phyloP scores from a whole-genome alignment of 1,140 invertebrate genomes.

The Alviniconcha marisindica region DNA sequence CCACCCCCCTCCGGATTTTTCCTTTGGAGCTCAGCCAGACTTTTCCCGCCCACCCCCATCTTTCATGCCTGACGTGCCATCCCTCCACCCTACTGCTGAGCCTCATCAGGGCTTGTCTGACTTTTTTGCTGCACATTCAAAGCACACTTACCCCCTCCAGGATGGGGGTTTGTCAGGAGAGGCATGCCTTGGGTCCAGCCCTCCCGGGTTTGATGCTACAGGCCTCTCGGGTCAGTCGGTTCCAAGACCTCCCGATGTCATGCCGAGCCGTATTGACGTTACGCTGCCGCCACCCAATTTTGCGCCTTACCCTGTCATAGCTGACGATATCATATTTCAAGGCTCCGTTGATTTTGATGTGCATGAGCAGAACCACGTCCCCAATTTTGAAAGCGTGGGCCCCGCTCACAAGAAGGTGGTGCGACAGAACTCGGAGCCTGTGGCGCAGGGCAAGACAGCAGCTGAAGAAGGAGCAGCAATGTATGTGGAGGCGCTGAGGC shows the following conservation, averaged over 20 bases:
- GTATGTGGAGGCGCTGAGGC: constrained; percentile 45
- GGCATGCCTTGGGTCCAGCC: background rate
- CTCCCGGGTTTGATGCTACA: background rate
- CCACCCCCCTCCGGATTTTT: background rate
- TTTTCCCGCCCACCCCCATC: constrained; percentile 37
- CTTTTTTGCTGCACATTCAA: background rate
- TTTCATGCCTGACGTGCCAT: constrained; percentile 29
- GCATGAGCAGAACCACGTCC: background rate
- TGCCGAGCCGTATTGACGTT: background rate
- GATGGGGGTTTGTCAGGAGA: background rate
- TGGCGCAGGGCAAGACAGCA: background rate
- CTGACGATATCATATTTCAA: constrained; percentile 1
- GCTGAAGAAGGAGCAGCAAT: constrained; percentile 46
- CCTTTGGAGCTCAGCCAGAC: background rate
- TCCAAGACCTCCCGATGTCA: background rate
- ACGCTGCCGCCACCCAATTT: background rate
- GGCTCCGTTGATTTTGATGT: background rate
- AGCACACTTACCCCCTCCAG: background rate
- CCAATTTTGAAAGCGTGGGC: background rate
- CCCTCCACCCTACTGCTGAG: constrained; percentile 43
- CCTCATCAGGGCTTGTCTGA: background rate
- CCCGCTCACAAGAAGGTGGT: constrained; percentile 23
- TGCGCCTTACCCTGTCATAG: background rate
- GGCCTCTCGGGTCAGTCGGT: background rate
- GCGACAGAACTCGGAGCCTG: constrained; percentile 33